phyloP scores from a whole-genome alignment of 37 sponge, comb jelly and placozoan genomes.

The Dysidea cf. avara region DNA sequence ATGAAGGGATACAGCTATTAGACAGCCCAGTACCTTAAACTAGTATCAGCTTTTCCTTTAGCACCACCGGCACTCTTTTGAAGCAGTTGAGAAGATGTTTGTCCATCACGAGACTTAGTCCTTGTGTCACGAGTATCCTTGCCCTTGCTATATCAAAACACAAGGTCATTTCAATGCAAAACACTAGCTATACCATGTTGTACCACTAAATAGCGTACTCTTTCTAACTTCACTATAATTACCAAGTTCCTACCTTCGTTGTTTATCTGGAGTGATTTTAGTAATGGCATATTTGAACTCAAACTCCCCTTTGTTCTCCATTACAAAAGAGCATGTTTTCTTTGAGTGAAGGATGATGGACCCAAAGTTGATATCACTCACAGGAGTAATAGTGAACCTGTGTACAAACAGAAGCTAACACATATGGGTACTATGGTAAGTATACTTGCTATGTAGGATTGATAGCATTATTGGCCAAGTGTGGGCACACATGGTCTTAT shows the following conservation, averaged over 20 bases:
- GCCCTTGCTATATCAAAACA: conserved; percentile 8
- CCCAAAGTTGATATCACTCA: conserved; percentile 93
- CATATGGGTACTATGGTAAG: not conserved
- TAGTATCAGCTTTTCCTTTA: not conserved
- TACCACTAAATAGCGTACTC: no score
- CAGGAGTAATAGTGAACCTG: conserved; percentile 80
- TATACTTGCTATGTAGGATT: not conserved
- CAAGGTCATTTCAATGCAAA: no score
- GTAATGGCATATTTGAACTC: conserved; percentile 94
- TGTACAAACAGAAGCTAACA: not conserved
- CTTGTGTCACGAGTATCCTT: conserved; percentile 1
- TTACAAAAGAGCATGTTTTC: conserved; percentile 59
- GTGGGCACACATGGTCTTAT: no score
- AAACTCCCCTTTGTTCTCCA: conserved; percentile 95
- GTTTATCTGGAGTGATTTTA: conserved; percentile 43
- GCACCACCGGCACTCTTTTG: conserved; percentile 4
- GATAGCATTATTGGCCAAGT: not conserved
- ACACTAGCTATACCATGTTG: no score
- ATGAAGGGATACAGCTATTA: not conserved
- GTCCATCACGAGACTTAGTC: conserved; percentile 38
- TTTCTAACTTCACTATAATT: no score
- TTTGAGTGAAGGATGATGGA: conserved; percentile 66
- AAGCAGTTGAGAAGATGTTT: conserved; percentile 7
- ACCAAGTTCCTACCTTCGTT: conserved; percentile 3
- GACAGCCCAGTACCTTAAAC: not conserved